These are phyloP conservation scores for Enteromius thamalakanensis DNA, from an alignment of 2,797 vertebrate species.

Conservation along the genomic window DNA sequence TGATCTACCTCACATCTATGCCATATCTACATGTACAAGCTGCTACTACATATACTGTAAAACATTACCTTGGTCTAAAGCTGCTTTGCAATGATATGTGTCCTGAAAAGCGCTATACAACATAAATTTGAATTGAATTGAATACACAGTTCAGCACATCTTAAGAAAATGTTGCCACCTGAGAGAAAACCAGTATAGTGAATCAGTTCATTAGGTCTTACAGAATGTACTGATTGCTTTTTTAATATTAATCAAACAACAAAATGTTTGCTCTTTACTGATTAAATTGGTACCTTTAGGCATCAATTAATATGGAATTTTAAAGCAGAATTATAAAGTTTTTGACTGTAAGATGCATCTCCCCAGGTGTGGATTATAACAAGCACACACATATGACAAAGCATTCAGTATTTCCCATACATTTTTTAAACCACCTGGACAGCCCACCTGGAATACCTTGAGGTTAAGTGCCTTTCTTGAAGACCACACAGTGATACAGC, in stretches of 20 bases:
- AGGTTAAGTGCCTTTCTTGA: conserved; percentile 32
- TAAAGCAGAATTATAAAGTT: neutral
- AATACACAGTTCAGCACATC: neutral
- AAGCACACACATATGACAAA: neutral
- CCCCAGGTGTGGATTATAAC: conserved; percentile 10
- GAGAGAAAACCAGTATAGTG: neutral
- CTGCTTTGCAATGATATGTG: no score
- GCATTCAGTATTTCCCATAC: neutral
- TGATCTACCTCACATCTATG: no score
- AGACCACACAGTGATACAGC: conserved; percentile 25
- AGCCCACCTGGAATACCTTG: neutral
- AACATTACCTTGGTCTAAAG: no score
- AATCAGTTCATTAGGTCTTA: neutral
- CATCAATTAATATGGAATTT: neutral
- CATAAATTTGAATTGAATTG: no score
- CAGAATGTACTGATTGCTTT: neutral
- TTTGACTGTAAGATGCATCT: neutral
- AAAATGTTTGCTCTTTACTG: neutral
- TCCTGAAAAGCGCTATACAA: no score
- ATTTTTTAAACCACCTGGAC: conserved; percentile 18
- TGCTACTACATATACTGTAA: no score
- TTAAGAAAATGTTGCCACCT: neutral
- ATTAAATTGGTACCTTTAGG: no score
- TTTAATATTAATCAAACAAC: neutral
- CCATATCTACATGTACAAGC: no score